phyloP scores from a whole-genome alignment of 2,888 invertebrate species.

The Oscheius sp. region DNA sequence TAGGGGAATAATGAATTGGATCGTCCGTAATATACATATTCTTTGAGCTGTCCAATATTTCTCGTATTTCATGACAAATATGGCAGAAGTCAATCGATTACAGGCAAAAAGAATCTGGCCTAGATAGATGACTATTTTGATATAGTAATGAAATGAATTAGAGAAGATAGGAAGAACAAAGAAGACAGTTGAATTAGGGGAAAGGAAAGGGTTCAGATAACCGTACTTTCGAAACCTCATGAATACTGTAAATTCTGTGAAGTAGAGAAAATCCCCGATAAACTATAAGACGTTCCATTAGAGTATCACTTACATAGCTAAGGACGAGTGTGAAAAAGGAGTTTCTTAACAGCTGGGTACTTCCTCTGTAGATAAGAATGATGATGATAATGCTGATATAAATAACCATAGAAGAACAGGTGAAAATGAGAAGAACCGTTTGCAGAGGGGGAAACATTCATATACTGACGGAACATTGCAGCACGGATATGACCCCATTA shows the following conservation, averaged over 20 bases:
- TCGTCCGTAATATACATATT: background rate
- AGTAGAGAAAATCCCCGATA: constrained; percentile 26
- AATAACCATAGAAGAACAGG: constrained; percentile 6
- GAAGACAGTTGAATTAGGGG: background rate
- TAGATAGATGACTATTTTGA: constrained; percentile 22
- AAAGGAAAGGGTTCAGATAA: constrained; percentile 5
- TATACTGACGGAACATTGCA: constrained; percentile 96
- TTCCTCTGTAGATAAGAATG: background rate
- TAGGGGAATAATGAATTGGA: constrained; percentile 22
- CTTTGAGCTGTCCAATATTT: constrained; percentile 2
- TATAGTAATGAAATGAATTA: constrained; percentile 27
- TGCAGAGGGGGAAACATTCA: constrained; percentile 31
- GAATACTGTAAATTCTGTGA: constrained; percentile 16
- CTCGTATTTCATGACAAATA: constrained; percentile 16
- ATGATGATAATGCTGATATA: background rate
- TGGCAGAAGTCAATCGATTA: constrained; percentile 23
- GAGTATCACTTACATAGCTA: constrained; percentile 13
- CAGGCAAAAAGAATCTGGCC: constrained; percentile 18
- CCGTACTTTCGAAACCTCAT: constrained; percentile 27
- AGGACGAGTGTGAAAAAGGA: constrained; percentile 18
- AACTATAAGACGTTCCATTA: constrained; percentile 13
- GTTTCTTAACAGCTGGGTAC: background rate
- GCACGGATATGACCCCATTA: constrained; percentile 96
- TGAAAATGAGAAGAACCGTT: background rate
- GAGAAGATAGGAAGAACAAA: constrained; percentile 1